Percentiles rank a stretch among this genome's conserved stretches.
Conservation (phyloP, 2,797 vertebrate species). For the Zalophus californianus region DNA sequence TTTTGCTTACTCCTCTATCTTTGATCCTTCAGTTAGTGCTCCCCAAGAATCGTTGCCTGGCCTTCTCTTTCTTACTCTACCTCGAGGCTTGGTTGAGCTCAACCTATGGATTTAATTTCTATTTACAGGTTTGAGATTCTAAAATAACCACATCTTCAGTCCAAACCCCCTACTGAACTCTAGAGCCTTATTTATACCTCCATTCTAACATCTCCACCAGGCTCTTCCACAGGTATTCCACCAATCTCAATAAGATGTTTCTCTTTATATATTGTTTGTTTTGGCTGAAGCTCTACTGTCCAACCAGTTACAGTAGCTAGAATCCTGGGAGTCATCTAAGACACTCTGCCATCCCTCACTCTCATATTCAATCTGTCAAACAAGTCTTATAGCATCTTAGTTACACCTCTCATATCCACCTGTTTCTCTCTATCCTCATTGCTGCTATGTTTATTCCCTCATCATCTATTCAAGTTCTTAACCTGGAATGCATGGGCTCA, state of each 20-base stretch:
- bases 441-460: not conserved
- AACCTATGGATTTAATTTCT: conserved; percentile 36
- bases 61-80: conserved; percentile 2
- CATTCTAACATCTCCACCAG: not conserved
- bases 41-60: not conserved
- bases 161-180: not conserved
- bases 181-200: not conserved
- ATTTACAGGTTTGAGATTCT: not conserved
- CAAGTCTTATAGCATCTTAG: not conserved
- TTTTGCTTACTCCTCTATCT: conserved; percentile 16
- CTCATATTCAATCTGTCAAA: not conserved
- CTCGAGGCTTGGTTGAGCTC: not conserved
- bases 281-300: not conserved
- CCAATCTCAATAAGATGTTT: not conserved
- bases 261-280: not conserved
- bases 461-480: not conserved
- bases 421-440: not conserved
- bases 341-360: not conserved
- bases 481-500: not conserved
- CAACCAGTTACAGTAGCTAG: not conserved
- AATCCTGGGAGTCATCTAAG: not conserved
- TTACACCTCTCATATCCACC: not conserved
- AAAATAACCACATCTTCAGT: conserved; percentile 35
- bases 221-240: not conserved
- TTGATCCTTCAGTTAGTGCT: not conserved